Conservation (phyloP, 30 jellyfish, hydroid and myxozoan genomes). For the Turritopsis rubra region DNA sequence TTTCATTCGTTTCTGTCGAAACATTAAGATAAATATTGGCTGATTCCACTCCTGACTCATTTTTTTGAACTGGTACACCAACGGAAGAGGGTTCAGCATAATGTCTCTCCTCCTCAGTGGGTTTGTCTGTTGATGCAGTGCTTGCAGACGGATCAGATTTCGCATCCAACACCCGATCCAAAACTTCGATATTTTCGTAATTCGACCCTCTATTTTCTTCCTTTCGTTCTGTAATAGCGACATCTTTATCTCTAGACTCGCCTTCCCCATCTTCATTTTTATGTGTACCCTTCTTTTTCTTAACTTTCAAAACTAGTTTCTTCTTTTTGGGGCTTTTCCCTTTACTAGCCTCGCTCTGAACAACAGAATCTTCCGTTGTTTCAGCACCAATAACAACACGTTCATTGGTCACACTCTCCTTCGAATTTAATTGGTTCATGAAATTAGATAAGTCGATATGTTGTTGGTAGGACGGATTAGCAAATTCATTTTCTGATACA, state of each 20-base stretch:
- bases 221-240: neutral
- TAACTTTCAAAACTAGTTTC: slow-evolving; percentile 58
- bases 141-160: neutral
- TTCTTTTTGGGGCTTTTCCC: slow-evolving; percentile 37
- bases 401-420: slow-evolving; percentile 6
- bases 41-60: neutral
- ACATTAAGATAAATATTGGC: neutral
- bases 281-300: slow-evolving; percentile 43
- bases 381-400: slow-evolving; percentile 10
- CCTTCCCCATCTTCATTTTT: neutral
- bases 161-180: neutral
- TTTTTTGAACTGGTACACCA: neutral
- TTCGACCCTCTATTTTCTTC: slow-evolving; percentile 2
- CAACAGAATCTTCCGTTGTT: slow-evolving; percentile 10
- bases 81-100: slow-evolving; percentile 15
- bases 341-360: slow-evolving; percentile 24
- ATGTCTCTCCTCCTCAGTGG: slow-evolving; percentile 7
- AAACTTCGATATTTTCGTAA: neutral
- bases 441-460: slow-evolving; percentile 27
- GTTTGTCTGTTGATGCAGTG: neutral
- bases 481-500: slow-evolving; percentile 6
- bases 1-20: neutral
- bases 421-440: slow-evolving; percentile 10
- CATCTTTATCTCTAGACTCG: neutral
- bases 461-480: slow-evolving; percentile 33